Evolutionary conservation across 2,888 invertebrate species (phyloP), one percentile per base, ranked within the genome.

Genomic region (Halictus ligatus): DNA sequence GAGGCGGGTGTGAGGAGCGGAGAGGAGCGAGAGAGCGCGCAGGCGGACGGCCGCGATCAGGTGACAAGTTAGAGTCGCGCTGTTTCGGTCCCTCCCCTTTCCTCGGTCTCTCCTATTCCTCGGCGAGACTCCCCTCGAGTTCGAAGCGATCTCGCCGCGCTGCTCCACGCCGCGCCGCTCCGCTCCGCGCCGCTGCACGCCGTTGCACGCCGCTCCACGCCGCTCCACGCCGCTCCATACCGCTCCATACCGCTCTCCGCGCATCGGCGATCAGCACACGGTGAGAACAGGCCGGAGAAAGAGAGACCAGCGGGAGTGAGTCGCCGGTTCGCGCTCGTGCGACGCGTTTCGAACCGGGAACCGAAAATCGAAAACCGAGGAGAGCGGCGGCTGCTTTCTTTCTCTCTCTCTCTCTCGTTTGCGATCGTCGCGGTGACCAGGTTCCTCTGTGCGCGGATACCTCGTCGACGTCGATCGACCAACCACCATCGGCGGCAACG

Each of bases 261-360:
- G 73, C 73, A 73, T 29, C 67, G 67, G 10, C 73, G 73, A 29
- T 18, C 48, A 67, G 76, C 76, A 64, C 35, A n/a, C 29, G 64
- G 54, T 18, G 75, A 72, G 78, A 74, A 58, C 40, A 75, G 74
- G 40, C 50, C 64, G 75, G 81, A 73, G 80, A 81, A 85, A 78
- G 74, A 64, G 80, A 25, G 64, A 35, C 74, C 46, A 81, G 54
- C 72, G 83, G 75, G 79, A 82, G 81, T 84, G 89, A 91, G 91
- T 91, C 82, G 87, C 67, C 89, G 89, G 48, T 71, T 77, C 88
- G 81, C 88, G 71, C 82, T 87, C 85, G 88, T 72, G 87, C 80
- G 71, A 78, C 54, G 54, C 81, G 87, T 80, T 78, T 85, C 89
- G 78, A 40, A 58, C 13, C 60, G 78, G 5, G 40, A 60, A 25